These are phyloP conservation scores for Prinia subflava DNA, from an alignment of 2,113 vertebrate genomes.

Conservation along the genomic window DNA sequence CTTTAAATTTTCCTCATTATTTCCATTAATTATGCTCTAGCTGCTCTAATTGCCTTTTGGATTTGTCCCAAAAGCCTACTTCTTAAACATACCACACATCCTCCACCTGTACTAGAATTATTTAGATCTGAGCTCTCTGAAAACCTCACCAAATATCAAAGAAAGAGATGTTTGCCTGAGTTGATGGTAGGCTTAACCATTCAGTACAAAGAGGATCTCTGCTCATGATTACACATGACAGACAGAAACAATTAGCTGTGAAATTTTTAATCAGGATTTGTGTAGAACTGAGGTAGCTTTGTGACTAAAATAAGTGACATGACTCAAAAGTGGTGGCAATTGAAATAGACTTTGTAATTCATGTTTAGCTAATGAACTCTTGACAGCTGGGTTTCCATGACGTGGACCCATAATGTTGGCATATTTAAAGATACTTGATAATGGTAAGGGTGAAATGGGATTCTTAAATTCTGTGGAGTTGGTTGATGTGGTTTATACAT, in stretches of 20 bases:
- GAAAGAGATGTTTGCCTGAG: background rate
- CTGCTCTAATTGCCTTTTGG: background rate
- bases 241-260: background rate
- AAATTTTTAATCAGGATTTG: background rate
- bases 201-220: background rate
- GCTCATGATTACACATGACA: background rate
- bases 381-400: background rate
- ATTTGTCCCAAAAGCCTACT: background rate
- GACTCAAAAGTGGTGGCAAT: background rate
- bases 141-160: background rate
- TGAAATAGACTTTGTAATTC: background rate
- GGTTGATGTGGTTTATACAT: background rate
- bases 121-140: background rate
- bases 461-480: background rate
- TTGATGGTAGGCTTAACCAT: background rate
- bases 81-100: background rate
- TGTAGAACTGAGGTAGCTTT: background rate
- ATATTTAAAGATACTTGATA: background rate
- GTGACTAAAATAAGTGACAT: background rate
- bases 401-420: background rate
- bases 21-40: background rate
- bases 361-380: background rate
- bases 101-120: background rate
- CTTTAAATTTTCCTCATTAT: background rate
- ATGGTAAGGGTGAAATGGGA: background rate